Evolutionary conservation across 1,140 invertebrate species (phyloP).

Genomic region (Planococcus citri): DNA sequence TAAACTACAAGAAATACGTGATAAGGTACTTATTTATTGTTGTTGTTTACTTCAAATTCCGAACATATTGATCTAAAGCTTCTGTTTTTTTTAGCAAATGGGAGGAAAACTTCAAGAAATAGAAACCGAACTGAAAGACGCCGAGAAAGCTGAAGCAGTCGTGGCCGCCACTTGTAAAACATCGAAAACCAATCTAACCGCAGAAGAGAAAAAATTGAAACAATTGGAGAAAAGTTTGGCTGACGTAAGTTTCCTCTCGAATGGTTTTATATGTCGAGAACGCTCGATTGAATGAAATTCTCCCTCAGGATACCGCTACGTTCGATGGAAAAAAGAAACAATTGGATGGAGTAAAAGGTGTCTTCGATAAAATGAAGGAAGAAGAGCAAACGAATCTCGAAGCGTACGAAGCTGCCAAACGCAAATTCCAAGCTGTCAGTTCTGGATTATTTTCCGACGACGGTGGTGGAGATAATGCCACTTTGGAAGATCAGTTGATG

Average conservation of each 20-base stretch:
- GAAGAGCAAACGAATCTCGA: slow-evolving; percentile 52
- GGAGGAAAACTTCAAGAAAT: slow-evolving; percentile 50
- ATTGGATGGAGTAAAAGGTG: slow-evolving; percentile 48
- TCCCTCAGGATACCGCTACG: slow-evolving; percentile 46
- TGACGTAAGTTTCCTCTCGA: slow-evolving; percentile 37
- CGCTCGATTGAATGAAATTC: neutral
- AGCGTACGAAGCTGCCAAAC: slow-evolving; percentile 57
- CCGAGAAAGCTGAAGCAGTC: slow-evolving; percentile 55
- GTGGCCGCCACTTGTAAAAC: slow-evolving; percentile 51
- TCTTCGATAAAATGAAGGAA: slow-evolving; percentile 56
- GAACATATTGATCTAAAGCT: neutral
- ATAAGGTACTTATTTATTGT: neutral
- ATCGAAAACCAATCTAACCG: slow-evolving; percentile 52
- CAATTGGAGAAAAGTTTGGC: slow-evolving; percentile 52
- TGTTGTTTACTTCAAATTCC: neutral
- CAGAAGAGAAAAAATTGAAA: slow-evolving; percentile 54
- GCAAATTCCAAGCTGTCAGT: slow-evolving; percentile 68
- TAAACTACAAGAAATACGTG: neutral
- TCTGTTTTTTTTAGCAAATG: slow-evolving; percentile 40
- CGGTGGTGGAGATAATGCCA: slow-evolving; percentile 71
- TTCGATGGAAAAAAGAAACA: slow-evolving; percentile 51
- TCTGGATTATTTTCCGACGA: slow-evolving; percentile 65
- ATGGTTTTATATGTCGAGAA: neutral
- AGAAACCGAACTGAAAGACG: slow-evolving; percentile 49
- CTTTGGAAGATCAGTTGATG: slow-evolving; percentile 79